Evolutionary conservation across 2,888 invertebrate genomes (phyloP), one percentile per base, ranked within the genome.

Genomic region (Rhaphigaster nebulosa): DNA sequence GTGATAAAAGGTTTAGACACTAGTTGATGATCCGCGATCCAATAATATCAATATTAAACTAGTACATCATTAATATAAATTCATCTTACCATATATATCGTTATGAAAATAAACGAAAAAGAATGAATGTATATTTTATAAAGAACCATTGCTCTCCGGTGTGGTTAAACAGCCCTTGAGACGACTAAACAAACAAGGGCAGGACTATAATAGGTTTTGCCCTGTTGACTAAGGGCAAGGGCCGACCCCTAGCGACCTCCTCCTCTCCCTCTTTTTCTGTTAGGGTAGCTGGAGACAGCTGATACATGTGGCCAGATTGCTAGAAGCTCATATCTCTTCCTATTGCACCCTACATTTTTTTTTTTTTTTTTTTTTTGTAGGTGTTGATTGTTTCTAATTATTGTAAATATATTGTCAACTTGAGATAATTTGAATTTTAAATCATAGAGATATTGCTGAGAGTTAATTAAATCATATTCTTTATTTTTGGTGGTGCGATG

Each of bases 141-240:
- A 15, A 29, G 70, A 76, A 76, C 0, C 70, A 38, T 76, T 76
- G 34, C 70, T 76, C 70, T 12, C 34, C 38, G 70, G 34, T 38
- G 70, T 76, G 70, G 70, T 76, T 76, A 76, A 76, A 76, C 70
- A 76, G 70, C 70, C 70, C 70, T 76, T 76, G 34, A 76, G 70
- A 76, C 34, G 70, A 76, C 70, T 76, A 76, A 38, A 76, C 70
- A 76, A 76, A 76, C 70, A 76, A 34, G 34, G 70, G 38, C 20
- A 76, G 70, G 70, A 76, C 70, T 76, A 76, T 76, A 76, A 76
- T 76, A 76, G 70, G 70, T 76, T 76, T 76, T 76, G 29, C 70
- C 70, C 70, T 76, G 70, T 76, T 76, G 70, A 76, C 70, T 76
- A 38, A 76, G 70, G 70, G 70, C 70, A 76, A 76, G 70, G 70